A percentile compares a stretch with the other conserved stretches of the same genome.
These are phyloP conservation scores for Ormyrus pomaceus DNA, from an alignment of 2,888 invertebrate species.

Conservation along the genomic window DNA sequence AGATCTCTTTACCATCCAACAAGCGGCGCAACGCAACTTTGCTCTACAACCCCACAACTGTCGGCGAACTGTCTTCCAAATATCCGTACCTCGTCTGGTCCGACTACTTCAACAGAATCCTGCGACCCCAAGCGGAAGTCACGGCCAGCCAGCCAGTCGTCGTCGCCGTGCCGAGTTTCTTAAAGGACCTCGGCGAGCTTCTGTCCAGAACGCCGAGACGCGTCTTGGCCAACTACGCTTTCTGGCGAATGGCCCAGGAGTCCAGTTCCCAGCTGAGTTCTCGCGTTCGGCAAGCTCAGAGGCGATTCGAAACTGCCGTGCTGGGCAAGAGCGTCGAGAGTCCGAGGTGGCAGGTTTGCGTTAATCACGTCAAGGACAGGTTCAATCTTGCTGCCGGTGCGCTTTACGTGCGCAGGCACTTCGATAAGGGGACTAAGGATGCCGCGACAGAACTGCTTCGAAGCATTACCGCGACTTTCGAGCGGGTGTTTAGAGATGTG, in stretches of 20 bases:
- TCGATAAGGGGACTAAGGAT: constrained; percentile 88
- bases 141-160: constrained; percentile 84
- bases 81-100: constrained; percentile 88
- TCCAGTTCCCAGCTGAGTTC: constrained; percentile 71
- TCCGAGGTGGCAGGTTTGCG: constrained; percentile 69
- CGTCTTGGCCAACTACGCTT: constrained; percentile 77
- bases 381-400: constrained; percentile 87
- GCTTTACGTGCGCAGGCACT: constrained; percentile 90
- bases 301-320: constrained; percentile 71
- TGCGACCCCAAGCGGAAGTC: constrained; percentile 80
- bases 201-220: constrained; percentile 64
- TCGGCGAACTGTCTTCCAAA: constrained; percentile 83
- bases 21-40: constrained; percentile 91
- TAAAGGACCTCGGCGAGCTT: constrained; percentile 45
- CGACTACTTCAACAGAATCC: constrained; percentile 87
- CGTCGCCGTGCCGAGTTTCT: constrained; percentile 83
- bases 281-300: constrained; percentile 69
- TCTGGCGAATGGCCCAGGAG: constrained; percentile 76
- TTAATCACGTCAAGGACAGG: constrained; percentile 81
- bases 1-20: constrained; percentile 81
- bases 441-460: constrained; percentile 91
- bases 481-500: constrained; percentile 82
- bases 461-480: constrained; percentile 89
- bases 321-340: constrained; percentile 73
- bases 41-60: constrained; percentile 91